Percentiles rank a stretch among this genome's conserved stretches.
These are phyloP conservation scores for Halcyon chelicuti DNA, from an alignment of 2,797 vertebrate species.

Conservation along the genomic window DNA sequence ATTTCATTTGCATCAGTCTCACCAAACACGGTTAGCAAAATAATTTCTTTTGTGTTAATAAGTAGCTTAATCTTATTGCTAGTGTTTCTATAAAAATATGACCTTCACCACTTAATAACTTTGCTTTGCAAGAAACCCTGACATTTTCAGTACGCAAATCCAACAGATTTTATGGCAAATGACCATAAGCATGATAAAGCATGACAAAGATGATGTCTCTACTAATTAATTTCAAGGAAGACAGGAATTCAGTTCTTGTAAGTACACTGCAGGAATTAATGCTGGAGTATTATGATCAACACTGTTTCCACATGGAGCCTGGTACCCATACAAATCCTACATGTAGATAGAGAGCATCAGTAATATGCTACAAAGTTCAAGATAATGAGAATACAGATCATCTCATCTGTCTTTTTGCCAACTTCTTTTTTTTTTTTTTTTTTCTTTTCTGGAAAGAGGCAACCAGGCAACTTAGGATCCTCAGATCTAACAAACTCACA, in stretches of 20 bases:
- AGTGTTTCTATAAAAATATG: background rate
- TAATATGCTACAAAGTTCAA: background rate
- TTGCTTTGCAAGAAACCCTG: background rate
- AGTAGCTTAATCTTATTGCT: background rate
- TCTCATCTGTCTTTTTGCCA: background rate
- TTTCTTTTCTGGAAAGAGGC: background rate
- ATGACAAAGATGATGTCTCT: background rate
- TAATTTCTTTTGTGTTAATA: background rate
- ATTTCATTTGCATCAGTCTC: background rate
- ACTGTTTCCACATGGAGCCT: background rate
- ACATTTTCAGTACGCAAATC: background rate
- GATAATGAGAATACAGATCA: background rate
- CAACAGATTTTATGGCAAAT: background rate
- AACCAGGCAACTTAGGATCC: background rate
- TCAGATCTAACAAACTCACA: background rate
- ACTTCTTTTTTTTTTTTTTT: background rate
- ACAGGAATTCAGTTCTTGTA: background rate
- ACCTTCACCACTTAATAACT: background rate
- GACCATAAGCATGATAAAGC: background rate
- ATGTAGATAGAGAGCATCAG: background rate
- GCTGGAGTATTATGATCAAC: background rate
- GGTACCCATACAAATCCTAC: background rate
- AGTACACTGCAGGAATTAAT: background rate
- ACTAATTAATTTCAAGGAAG: background rate
- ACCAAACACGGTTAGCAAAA: background rate